Evolutionary conservation across 2,797 vertebrate genomes (phyloP).

Genomic region (Spinus pinus): DNA sequence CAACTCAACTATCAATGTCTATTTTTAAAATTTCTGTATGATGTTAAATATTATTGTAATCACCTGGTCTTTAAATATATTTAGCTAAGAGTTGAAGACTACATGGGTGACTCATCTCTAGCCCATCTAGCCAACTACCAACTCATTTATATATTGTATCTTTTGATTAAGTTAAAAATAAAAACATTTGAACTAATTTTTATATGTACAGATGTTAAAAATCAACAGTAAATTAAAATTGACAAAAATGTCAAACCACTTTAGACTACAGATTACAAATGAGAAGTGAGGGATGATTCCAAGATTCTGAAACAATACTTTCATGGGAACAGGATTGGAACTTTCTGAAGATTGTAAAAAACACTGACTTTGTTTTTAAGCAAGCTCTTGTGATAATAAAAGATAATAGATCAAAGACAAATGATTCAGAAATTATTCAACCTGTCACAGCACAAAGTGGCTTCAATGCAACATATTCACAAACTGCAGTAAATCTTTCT

Average conservation of each 20-base stretch:
- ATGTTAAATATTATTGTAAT: not conserved
- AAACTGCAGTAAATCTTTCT: not conserved
- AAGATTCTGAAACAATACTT: not conserved
- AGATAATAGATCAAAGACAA: not conserved
- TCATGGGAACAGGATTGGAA: not conserved
- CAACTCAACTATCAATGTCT: not conserved
- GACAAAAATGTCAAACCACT: not conserved
- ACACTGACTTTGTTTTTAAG: not conserved
- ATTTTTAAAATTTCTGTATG: not conserved
- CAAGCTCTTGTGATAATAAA: not conserved
- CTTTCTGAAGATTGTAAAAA: not conserved
- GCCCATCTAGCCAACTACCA: not conserved
- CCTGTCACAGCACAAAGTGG: not conserved
- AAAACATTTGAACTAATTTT: not conserved
- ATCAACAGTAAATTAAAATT: not conserved
- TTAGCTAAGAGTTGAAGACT: not conserved
- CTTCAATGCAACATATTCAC: not conserved
- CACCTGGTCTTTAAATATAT: not conserved
- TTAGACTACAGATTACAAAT: not conserved
- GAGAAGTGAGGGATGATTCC: not conserved
- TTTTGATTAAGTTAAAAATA: not conserved
- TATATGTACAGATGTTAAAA: not conserved
- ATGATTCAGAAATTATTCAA: not conserved
- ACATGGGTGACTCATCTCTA: not conserved
- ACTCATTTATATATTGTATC: not conserved